A percentile compares a stretch with the other conserved stretches of the same genome.
phyloP scores from a whole-genome alignment of 2,888 invertebrate species.

The Hyposoter didymator region DNA sequence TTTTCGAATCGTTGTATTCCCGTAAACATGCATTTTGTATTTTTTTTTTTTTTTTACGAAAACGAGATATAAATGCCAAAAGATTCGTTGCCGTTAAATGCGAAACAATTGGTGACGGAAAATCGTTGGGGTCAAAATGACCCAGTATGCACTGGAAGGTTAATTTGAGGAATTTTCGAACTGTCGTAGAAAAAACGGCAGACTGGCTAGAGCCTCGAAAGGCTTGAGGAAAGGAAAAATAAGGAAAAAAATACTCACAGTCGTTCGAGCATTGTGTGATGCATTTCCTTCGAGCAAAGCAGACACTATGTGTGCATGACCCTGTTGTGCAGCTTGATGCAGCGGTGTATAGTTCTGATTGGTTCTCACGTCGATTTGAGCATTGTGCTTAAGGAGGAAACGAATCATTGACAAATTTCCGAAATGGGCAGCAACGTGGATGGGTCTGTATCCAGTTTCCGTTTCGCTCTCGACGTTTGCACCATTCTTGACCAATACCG shows the following conservation, averaged over 20 bases:
- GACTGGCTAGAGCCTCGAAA: neutral
- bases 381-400: constrained; percentile 94
- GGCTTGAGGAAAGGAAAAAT: neutral
- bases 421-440: constrained; percentile 98
- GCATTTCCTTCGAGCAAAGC: constrained; percentile 96
- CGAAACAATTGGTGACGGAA: too few relatives aligned
- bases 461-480: constrained; percentile 91
- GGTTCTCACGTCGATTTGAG: constrained; percentile 93
- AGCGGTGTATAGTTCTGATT: constrained; percentile 93
- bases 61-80: too few relatives aligned
- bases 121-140: too few relatives aligned
- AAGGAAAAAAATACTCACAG: constrained; percentile 87
- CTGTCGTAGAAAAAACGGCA: neutral
- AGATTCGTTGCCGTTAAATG: too few relatives aligned
- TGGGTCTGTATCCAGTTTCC: constrained; percentile 96
- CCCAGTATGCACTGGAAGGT: too few relatives aligned
- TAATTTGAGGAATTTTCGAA: neutral
- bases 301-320: constrained; percentile 97
- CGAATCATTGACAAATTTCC: constrained; percentile 97
- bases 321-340: constrained; percentile 99
- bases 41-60: too few relatives aligned
- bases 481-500: constrained; percentile 91
- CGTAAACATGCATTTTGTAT: too few relatives aligned
- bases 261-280: constrained; percentile 97
- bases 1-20: too few relatives aligned